Evolutionary conservation across 2,797 vertebrate species (phyloP), one percentile per base, ranked within the genome.

Genomic region (Brotula barbata): DNA sequence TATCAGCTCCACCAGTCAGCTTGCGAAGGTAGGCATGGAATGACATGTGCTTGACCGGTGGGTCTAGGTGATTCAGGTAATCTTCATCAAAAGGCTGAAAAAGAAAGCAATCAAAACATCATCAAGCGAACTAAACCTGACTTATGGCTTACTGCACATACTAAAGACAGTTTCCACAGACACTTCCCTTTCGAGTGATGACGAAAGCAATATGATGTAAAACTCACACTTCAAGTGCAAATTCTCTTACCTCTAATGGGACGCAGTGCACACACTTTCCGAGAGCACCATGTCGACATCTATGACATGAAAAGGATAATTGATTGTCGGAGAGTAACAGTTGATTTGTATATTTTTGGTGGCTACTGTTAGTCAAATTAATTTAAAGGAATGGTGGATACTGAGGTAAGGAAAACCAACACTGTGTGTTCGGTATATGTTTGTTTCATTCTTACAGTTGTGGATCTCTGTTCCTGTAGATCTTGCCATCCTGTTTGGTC

Each of bases 21-120:
- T 99, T 99, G 77, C 96, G 95, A 79, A 99, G 95, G 83, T 99
- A 97, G 47, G 97, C 97, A 63, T 99, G 97, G 90, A 99, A 99
- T 58, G 97, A 99, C 97, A 99, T 99, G 85, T 99, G 96, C 89
- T 99, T 99, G 83, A 99, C 97, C 0, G 97, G 97, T 5, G 97
- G 97, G 81, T 99, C 97, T 15, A 99, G 92, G 78, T 99, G 97
- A 88, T 98, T 98, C 80, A 99, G 92, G 90, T 99, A 99, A 91
- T 99, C 97, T 86, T 99, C 97, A 23, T 99, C 97, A 64, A 99
- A 99, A 64, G 96, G 97, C 97, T 98, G 89, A 56, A 55, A 64
- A 75, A 71, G 16, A 53, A 44, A 48, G 21, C 7, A 64, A 64
- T 73, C 12, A 55, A 8, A 1, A 7, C 2, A 13, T 39, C 0